Evolutionary conservation across 2,888 invertebrate genomes (phyloP).

Genomic region (Ichneumoninae sp.): DNA sequence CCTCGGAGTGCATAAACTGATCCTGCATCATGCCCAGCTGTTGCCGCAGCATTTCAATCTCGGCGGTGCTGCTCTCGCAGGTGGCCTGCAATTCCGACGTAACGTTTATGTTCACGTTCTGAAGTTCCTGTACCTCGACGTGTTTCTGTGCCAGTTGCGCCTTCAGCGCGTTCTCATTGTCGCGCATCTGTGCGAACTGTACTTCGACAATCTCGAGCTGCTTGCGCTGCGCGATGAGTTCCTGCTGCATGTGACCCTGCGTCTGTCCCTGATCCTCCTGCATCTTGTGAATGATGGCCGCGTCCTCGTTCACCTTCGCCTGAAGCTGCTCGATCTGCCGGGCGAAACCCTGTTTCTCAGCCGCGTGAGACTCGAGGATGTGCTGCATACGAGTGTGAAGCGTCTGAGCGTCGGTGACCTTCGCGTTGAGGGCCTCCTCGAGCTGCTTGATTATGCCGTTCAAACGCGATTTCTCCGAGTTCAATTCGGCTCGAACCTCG

Average conservation of each 20-base stretch:
- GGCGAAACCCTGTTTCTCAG: slow-evolving; percentile 87
- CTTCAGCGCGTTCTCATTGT: slow-evolving; percentile 83
- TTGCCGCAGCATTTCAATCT: slow-evolving; percentile 79
- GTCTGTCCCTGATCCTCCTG: slow-evolving; percentile 86
- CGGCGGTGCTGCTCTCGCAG: slow-evolving; percentile 78
- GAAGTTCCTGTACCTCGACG: slow-evolving; percentile 84
- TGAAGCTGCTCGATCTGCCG: slow-evolving; percentile 88
- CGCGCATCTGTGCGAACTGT: slow-evolving; percentile 87
- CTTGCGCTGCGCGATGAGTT: slow-evolving; percentile 87
- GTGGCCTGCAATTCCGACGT: slow-evolving; percentile 80
- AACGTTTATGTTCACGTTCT: slow-evolving; percentile 76
- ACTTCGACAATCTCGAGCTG: slow-evolving; percentile 86
- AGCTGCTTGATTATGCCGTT: slow-evolving; percentile 85
- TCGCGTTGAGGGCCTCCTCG: slow-evolving; percentile 86
- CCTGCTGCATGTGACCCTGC: slow-evolving; percentile 83
- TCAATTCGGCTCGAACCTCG: slow-evolving; percentile 90
- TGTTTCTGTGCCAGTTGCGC: slow-evolving; percentile 84
- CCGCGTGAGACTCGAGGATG: slow-evolving; percentile 85
- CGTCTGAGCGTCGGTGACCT: slow-evolving; percentile 87
- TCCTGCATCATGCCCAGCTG: slow-evolving; percentile 80
- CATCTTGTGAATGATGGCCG: slow-evolving; percentile 85
- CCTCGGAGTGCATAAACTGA: slow-evolving; percentile 79
- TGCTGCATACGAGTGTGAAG: slow-evolving; percentile 88
- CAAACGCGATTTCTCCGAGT: slow-evolving; percentile 88
- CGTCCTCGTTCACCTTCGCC: slow-evolving; percentile 86